Evolutionary conservation across 1,140 invertebrate genomes (phyloP), one percentile per base, ranked within the genome.

Genomic region (Tigriopus japonicus): DNA sequence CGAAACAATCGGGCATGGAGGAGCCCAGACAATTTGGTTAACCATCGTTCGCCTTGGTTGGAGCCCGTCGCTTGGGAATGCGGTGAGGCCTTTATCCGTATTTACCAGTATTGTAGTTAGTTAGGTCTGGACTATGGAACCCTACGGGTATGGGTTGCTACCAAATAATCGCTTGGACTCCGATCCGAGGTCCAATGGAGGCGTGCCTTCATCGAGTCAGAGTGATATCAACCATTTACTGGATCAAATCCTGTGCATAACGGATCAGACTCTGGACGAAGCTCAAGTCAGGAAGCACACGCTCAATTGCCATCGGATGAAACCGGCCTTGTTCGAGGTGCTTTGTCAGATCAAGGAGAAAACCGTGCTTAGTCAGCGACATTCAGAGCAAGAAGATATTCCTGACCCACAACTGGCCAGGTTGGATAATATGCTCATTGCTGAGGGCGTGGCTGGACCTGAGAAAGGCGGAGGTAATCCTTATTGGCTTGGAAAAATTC

Each of bases 371-470:
- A 95, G 89, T 65, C 80, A 97, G 67, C 81, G 92, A 66, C 95
- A 95, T 72, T 2, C 2, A 6, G 52, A 15, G 9, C 55, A 58
- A 65, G 94, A 98, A 70, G 94, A 97, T 69, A 91, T 93, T 0
- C 92, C 94, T 69, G 94, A 98, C 77, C 94, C 95, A 0, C 94
- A 99, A 71, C 74, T 98, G 62, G 97, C 98, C 88, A 78, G 96
- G 65, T 74, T 99, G 69, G 95, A 99, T 75, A 99, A 99, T 74
- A 99, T 99, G 96, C 77, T 99, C 69, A 94, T 98, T 65, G 96
- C 96, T 0, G 96, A 99, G 74, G 95, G 95, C 41, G 94, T 99
- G 14, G 92, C 93, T 6, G 94, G 94, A 0, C 93, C 93, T 0
- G 94, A 98, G 69, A 97, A 96, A 71, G 91, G 89, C 15, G 88